Conservation (phyloP, 2,113 vertebrate genomes). For the Myanophis thanlyinensis region DNA sequence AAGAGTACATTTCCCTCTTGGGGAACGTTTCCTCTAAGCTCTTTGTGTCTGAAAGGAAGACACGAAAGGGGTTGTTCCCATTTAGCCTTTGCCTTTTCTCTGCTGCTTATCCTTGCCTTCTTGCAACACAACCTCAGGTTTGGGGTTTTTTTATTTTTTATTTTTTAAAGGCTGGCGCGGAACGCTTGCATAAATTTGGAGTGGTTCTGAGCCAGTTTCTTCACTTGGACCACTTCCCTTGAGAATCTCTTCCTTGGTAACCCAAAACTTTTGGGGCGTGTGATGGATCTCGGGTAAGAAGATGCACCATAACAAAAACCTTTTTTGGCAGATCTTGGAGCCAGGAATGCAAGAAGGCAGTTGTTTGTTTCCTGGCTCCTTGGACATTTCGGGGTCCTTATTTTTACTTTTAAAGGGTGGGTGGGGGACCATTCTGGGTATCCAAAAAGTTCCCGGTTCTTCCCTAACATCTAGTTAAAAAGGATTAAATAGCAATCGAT, state of each 20-base stretch:
- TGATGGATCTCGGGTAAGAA: not conserved
- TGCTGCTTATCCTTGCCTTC: not conserved
- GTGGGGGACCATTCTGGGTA: not conserved
- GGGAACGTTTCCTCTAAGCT: rapidly evolving
- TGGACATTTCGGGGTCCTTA: not conserved
- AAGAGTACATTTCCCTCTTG: not conserved
- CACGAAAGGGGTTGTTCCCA: not conserved
- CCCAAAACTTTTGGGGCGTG: not conserved
- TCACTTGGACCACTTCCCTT: not conserved
- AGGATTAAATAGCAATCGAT: not conserved
- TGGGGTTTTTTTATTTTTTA: not conserved
- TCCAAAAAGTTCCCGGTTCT: not conserved
- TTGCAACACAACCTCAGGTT: not conserved
- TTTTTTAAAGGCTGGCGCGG: not conserved
- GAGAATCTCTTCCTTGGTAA: not conserved
- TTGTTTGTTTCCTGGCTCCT: not conserved
- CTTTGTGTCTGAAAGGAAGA: not conserved
- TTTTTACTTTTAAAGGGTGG: not conserved
- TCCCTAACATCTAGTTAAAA: not conserved
- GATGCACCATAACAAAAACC: not conserved
- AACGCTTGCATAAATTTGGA: rapidly evolving
- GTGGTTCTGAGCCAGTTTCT: rapidly evolving
- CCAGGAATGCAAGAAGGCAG: not conserved
- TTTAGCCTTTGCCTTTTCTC: not conserved
- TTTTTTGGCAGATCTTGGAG: too few species aligned